These are phyloP conservation scores for Xestia c-nigrum DNA, from an alignment of 2,888 invertebrate species.

Conservation along the genomic window DNA sequence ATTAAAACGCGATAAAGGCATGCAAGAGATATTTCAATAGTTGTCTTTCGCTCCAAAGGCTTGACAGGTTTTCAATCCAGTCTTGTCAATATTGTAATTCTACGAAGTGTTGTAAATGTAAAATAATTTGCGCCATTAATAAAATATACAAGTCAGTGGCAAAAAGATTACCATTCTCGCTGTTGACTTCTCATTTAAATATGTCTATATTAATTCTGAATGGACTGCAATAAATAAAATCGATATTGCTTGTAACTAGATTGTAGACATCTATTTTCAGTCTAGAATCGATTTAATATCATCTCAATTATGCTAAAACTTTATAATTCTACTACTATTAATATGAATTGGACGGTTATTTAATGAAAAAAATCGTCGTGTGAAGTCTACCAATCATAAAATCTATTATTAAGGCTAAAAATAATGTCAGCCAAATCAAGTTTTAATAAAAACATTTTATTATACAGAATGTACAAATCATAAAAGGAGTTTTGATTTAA, in stretches of 20 bases:
- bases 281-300: constrained; percentile 16
- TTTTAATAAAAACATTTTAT: constrained; percentile 47
- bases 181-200: constrained; percentile 38
- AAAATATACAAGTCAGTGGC: constrained; percentile 34
- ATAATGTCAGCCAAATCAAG: constrained; percentile 36
- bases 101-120: constrained; percentile 27
- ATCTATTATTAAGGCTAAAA: constrained; percentile 21
- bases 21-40: constrained; percentile 28
- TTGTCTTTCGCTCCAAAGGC: constrained; percentile 20
- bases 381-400: constrained; percentile 48
- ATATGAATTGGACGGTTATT: background rate
- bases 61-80: constrained; percentile 33
- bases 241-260: constrained; percentile 13
- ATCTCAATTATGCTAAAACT: constrained; percentile 14
- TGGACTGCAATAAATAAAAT: constrained; percentile 32
- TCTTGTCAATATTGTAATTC: constrained; percentile 35
- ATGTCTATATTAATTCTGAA: constrained; percentile 22
- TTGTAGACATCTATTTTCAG: constrained; percentile 4
- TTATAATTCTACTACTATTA: background rate
- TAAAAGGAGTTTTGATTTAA: constrained; percentile 49
- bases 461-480: constrained; percentile 20
- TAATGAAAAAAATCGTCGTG: constrained; percentile 24
- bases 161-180: constrained; percentile 33
- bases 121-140: constrained; percentile 28
- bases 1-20: constrained; percentile 34